These are phyloP conservation scores for Perca flavescens DNA, from an alignment of 2,113 vertebrate species.

Conservation along the genomic window DNA sequence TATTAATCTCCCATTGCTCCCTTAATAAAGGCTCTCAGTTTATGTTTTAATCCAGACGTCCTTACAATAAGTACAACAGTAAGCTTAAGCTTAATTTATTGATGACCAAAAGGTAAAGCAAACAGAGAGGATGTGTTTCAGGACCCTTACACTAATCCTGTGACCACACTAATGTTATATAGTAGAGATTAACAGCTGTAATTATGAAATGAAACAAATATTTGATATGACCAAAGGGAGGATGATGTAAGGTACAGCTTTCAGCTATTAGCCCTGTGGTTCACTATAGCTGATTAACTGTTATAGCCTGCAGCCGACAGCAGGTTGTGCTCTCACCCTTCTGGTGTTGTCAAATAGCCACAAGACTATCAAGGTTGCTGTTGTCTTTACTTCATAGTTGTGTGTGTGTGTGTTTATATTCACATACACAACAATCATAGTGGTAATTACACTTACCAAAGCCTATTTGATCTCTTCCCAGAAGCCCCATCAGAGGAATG, in stretches of 20 bases:
- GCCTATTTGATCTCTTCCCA: not conserved
- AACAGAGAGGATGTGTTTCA: not conserved
- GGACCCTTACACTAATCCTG: not conserved
- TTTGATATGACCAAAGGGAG: not conserved
- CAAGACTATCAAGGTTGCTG: not conserved
- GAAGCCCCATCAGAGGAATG: not conserved
- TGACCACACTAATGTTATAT: too few relatives aligned
- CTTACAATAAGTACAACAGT: conserved; percentile 9
- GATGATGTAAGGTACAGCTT: not conserved
- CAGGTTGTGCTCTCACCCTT: conserved; percentile 61
- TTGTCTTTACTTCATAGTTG: not conserved
- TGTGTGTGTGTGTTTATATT: not conserved
- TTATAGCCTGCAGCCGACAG: conserved; percentile 40
- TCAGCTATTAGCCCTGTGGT: not conserved
- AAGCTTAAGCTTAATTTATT: not conserved
- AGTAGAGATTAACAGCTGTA: not conserved
- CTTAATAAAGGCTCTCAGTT: not conserved
- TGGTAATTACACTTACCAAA: not conserved
- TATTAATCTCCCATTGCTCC: not conserved
- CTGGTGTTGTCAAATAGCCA: not conserved
- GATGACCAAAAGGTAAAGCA: not conserved
- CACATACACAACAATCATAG: not conserved
- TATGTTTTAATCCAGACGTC: not conserved
- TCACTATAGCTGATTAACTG: not conserved
- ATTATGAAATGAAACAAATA: not conserved